Percentiles rank a stretch among this genome's conserved stretches.
Conservation (phyloP, 2,888 invertebrate species). For the Tromatobia lineatoria region DNA sequence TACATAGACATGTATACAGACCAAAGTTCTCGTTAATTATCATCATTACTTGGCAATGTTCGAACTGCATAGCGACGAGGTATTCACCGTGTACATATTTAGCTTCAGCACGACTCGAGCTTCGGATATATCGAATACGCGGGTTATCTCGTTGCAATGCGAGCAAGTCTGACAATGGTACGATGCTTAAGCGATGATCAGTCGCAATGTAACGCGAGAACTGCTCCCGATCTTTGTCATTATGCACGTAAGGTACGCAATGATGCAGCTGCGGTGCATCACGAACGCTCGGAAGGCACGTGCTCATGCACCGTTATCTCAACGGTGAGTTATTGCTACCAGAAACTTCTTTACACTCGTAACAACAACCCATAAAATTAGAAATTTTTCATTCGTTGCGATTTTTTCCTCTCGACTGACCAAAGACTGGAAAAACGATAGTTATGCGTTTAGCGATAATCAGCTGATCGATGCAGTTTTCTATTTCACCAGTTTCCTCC, state of each 20-base stretch:
- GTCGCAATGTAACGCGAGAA: slow-evolving; percentile 15
- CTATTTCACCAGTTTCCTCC: too few relatives aligned
- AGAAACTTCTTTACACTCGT: not conserved
- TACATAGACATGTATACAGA: too few relatives aligned
- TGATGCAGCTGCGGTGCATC: slow-evolving; percentile 38
- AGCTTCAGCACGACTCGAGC: not conserved
- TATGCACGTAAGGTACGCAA: slow-evolving; percentile 4
- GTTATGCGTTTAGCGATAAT: too few relatives aligned
- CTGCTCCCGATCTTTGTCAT: slow-evolving; percentile 31
- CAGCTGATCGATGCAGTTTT: too few relatives aligned
- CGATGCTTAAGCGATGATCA: slow-evolving; percentile 27
- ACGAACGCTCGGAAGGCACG: slow-evolving; percentile 47
- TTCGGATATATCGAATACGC: slow-evolving; percentile 30
- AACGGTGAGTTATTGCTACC: slow-evolving; percentile 9
- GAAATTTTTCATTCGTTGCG: not conserved
- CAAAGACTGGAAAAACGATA: too few relatives aligned
- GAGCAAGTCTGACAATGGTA: slow-evolving; percentile 23
- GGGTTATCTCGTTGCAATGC: slow-evolving; percentile 36
- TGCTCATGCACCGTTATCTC: slow-evolving; percentile 44
- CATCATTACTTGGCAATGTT: slow-evolving; percentile 50
- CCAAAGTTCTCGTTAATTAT: slow-evolving; percentile 51
- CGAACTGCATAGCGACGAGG: slow-evolving; percentile 28
- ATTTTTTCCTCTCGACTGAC: too few relatives aligned
- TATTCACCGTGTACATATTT: not conserved
- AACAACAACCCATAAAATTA: slow-evolving; percentile 5